Percentiles rank a stretch among this genome's conserved stretches.
Evolutionary conservation across 2,113 vertebrate genomes (phyloP).

Genomic region (Gnathonemus longibarbis): DNA sequence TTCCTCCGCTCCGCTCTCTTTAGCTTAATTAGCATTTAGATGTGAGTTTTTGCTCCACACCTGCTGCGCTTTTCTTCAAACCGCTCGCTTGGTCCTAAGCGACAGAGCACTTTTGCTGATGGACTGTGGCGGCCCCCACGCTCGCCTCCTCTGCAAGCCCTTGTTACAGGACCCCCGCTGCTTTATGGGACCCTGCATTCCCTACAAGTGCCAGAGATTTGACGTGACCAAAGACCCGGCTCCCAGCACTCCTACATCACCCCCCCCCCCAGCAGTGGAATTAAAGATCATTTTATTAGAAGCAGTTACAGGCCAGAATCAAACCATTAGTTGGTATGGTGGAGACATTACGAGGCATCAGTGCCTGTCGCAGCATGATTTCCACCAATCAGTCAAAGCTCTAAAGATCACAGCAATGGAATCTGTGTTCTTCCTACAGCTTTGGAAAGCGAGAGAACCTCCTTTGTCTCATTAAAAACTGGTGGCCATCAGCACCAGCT

Average conservation of each 20-base stretch:
- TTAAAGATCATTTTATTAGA: slow-evolving; percentile 18
- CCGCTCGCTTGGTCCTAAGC: background rate
- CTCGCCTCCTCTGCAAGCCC: background rate
- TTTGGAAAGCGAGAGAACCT: background rate
- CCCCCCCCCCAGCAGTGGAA: background rate
- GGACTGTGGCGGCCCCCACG: background rate
- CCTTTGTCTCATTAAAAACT: slow-evolving; percentile 10
- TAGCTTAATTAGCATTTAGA: slow-evolving; percentile 1
- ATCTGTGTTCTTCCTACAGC: background rate
- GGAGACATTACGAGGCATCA: background rate
- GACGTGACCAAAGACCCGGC: background rate
- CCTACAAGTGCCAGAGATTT: background rate
- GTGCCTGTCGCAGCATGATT: slow-evolving; percentile 1
- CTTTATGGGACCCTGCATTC: background rate
- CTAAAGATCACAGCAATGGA: background rate
- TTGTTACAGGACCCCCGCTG: background rate
- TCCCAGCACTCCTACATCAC: no score
- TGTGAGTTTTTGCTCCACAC: background rate
- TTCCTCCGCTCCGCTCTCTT: background rate
- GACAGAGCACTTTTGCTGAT: background rate
- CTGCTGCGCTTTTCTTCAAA: background rate
- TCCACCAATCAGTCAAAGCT: background rate
- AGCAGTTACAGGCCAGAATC: background rate
- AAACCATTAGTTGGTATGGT: slow-evolving; percentile 19
- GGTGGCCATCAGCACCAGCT: background rate